Base-by-base conservation (phyloP, 2,888 invertebrate species). In the Philereme vetulata region DNA sequence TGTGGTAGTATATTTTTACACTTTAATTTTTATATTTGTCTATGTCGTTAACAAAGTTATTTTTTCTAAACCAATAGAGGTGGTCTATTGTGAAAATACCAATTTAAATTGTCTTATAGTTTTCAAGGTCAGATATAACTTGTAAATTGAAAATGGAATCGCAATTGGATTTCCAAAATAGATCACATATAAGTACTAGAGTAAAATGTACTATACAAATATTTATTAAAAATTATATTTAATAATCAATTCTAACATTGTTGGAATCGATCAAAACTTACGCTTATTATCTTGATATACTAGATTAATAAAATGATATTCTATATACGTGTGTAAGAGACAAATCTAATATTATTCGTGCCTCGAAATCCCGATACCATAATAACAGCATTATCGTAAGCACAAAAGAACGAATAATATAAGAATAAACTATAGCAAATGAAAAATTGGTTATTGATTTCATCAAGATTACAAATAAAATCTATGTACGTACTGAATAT, bases 241-340 rank as follows among this genome's bases (percentile, higher is more conserved):
- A 80, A 73, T 69, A 71, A 79, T 78, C 74, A 72, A 76, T 81
- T 82, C 82, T 78, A 75, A 84, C 77, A 72, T 71, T 67, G 80
- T 84, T 81, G 78, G 85, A 74, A 81, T 80, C 74, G 82, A 81
- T 84, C 77, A 79, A 76, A 82, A 85, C 85, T 86, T 91, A 91
- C 91, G 91, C 91, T 91, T 91, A 91, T 87, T 91, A 91, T 86
- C 86, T 88, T 80, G 84, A 85, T 89, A 89, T 86, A 80, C 81
- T 88, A 86, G 73, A 72, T 68, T 61, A 74, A 78, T 82, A 80
- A 79, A 83, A 80, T 78, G 77, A 82, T 85, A 85, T 81, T 85
- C 82, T 81, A 85, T 79, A 58, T 90, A 86, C 85, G 83, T 79
- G 78, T 82, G 74, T 85, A 84, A 78, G 65, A 80, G 76, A 84